phyloP scores from a whole-genome alignment of 1,140 invertebrate genomes.

The Caenorhabditis latens region DNA sequence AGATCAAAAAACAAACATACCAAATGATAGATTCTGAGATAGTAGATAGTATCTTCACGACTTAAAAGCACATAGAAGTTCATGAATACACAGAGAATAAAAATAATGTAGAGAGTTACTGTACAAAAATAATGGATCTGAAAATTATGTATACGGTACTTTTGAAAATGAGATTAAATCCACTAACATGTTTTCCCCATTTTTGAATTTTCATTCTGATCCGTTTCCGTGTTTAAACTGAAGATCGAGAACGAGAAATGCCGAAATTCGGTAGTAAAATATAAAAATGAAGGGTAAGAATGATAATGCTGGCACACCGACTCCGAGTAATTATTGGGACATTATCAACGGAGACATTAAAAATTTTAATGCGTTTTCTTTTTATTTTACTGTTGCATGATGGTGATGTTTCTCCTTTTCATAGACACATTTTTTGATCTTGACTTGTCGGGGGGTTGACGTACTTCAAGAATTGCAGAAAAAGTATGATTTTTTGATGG shows the following conservation, averaged over 20 bases:
- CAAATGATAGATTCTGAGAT: conserved; percentile 75
- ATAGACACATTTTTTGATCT: conserved; percentile 31
- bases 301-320: conserved; percentile 11
- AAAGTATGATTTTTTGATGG: conserved; percentile 23
- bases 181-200: conserved; percentile 52
- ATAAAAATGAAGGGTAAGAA: conserved; percentile 19
- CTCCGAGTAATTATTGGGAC: conserved; percentile 22
- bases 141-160: background rate
- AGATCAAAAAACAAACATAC: conserved; percentile 62
- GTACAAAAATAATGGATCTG: conserved; percentile 67
- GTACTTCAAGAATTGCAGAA: conserved; percentile 11
- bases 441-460: background rate
- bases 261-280: conserved; percentile 40
- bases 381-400: conserved; percentile 47
- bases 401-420: conserved; percentile 21
- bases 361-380: conserved; percentile 43
- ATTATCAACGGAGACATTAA: conserved; percentile 43
- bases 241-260: background rate
- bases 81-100: conserved; percentile 71
- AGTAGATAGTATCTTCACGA: conserved; percentile 74
- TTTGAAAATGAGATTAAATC: no score
- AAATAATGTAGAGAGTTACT: conserved; percentile 69
- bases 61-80: conserved; percentile 75
- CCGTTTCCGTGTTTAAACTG: no score
- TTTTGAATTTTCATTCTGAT: conserved; percentile 40